Evolutionary conservation across 1,140 invertebrate genomes (phyloP).

Genomic region (Ceratitis capitata): DNA sequence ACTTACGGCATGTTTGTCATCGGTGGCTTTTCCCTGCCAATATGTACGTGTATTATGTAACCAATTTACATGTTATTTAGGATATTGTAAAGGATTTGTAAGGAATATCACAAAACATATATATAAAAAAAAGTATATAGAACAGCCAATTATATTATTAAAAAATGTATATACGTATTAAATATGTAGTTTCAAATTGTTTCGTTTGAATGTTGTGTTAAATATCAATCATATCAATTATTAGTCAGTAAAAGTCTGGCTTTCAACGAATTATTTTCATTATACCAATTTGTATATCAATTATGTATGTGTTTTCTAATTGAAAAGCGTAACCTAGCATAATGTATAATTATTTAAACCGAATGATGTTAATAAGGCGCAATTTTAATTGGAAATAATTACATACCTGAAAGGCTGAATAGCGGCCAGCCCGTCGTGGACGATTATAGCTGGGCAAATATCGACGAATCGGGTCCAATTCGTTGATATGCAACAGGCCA

Average conservation of each 20-base stretch:
- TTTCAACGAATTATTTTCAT: conserved; percentile 10
- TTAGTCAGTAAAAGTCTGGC: not conserved
- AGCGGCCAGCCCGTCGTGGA: conserved; percentile 87
- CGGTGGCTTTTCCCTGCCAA: conserved; percentile 61
- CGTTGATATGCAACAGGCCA: conserved; percentile 90
- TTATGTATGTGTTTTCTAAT: conserved; percentile 11
- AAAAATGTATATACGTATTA: conserved; percentile 12
- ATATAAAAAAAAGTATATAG: conserved; percentile 45
- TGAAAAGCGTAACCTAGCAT: conserved; percentile 7
- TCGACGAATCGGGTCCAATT: conserved; percentile 93
- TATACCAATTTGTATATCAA: not conserved
- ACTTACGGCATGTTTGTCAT: conserved; percentile 64
- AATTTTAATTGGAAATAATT: not conserved
- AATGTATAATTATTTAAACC: not conserved
- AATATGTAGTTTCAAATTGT: conserved; percentile 5
- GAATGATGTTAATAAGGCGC: not conserved
- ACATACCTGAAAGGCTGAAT: conserved; percentile 95
- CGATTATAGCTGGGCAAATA: conserved; percentile 96
- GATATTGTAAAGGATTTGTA: conserved; percentile 34
- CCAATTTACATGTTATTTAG: conserved; percentile 40
- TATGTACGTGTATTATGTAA: conserved; percentile 29
- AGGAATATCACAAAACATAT: conserved; percentile 25
- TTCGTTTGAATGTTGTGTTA: conserved; percentile 18
- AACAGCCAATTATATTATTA: conserved; percentile 48
- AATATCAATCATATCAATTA: not conserved